Evolutionary conservation across 2,888 invertebrate species (phyloP).

Genomic region (Mythimna vitellina): DNA sequence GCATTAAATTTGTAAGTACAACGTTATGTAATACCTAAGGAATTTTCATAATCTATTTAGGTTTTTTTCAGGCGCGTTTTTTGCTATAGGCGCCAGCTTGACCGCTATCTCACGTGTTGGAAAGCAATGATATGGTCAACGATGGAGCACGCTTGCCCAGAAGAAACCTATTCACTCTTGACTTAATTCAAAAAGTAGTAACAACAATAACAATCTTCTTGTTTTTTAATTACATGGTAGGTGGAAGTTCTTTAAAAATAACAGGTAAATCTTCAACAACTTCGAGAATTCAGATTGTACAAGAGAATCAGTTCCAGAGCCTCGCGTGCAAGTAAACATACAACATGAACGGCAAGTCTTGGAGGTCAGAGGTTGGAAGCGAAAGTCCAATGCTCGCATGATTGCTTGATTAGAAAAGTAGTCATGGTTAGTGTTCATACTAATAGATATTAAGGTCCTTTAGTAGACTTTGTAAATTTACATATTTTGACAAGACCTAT

Average conservation of each 20-base stretch:
- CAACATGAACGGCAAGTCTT: neutral
- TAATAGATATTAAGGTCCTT: neutral
- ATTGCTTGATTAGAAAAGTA: slow-evolving; percentile 50
- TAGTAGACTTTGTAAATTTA: too few relatives aligned
- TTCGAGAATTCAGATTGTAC: neutral
- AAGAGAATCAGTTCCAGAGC: neutral
- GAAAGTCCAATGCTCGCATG: slow-evolving; percentile 39
- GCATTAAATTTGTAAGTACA: too few relatives aligned
- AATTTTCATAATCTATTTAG: neutral
- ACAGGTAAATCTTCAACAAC: neutral
- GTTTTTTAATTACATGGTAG: neutral
- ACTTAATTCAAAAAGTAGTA: too few relatives aligned
- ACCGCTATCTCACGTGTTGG: too few relatives aligned
- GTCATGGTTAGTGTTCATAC: neutral
- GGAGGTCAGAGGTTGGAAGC: slow-evolving; percentile 49
- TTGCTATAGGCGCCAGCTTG: too few relatives aligned
- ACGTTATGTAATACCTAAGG: too few relatives aligned
- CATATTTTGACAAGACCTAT: too few relatives aligned
- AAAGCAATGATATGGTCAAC: too few relatives aligned
- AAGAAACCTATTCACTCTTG: too few relatives aligned
- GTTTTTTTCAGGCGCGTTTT: too few relatives aligned
- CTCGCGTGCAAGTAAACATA: slow-evolving; percentile 20
- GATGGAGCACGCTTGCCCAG: too few relatives aligned
- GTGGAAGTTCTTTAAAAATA: neutral
- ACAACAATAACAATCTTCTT: too few relatives aligned